Evolutionary conservation across 2,113 vertebrate genomes (phyloP).

Genomic region (Synodontis membranacea): DNA sequence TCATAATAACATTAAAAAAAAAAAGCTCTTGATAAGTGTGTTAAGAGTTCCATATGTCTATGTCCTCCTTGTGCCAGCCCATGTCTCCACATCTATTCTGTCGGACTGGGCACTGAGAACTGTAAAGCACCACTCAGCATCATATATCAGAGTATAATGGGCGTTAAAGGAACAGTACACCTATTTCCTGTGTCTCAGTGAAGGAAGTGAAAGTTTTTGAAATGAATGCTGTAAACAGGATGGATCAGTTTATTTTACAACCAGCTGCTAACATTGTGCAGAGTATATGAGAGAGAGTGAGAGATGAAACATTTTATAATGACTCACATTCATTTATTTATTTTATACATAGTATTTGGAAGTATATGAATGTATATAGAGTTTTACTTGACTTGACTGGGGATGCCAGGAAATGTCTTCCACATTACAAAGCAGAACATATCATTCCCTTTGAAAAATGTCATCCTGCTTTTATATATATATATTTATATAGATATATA

Average conservation of each 20-base stretch:
- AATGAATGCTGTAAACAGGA: slow-evolving; percentile 27
- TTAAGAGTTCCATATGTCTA: neutral
- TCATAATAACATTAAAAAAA: slow-evolving; percentile 3
- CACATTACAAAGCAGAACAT: neutral
- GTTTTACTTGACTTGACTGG: neutral
- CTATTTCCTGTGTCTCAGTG: neutral
- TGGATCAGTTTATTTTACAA: slow-evolving; percentile 17
- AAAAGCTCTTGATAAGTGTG: neutral
- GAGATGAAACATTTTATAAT: too few species aligned
- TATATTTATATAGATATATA: too few species aligned
- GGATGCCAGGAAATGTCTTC: neutral
- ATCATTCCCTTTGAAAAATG: neutral
- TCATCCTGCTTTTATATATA: too few species aligned
- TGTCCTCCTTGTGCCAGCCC: neutral
- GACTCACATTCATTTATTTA: too few species aligned
- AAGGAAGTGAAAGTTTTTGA: slow-evolving; percentile 28
- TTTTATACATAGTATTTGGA: too few species aligned
- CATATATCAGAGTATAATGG: slow-evolving; percentile 10
- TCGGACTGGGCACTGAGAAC: neutral
- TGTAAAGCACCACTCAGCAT: neutral
- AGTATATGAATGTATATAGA: neutral
- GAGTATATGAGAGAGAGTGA: neutral
- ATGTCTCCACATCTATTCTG: neutral
- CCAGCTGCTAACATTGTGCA: neutral
- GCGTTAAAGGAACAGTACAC: slow-evolving; percentile 51